Percentiles rank a stretch among this genome's conserved stretches.
Conservation (phyloP, 2,797 vertebrate genomes). For the Tympanoctomys barrerae region DNA sequence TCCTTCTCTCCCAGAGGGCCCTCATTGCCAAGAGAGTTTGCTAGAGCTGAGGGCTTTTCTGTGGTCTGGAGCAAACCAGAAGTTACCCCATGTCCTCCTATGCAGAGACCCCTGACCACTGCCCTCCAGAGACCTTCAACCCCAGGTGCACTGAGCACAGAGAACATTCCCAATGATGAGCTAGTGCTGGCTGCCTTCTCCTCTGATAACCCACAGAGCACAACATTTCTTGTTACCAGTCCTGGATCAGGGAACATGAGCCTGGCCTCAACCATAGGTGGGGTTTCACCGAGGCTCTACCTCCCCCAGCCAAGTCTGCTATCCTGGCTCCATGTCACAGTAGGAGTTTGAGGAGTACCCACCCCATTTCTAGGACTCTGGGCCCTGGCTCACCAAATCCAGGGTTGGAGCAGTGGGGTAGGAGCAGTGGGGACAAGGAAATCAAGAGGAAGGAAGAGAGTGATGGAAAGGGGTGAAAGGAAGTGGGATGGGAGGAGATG, state of each 20-base stretch:
- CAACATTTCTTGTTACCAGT: background rate
- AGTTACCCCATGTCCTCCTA: background rate
- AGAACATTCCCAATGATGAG: background rate
- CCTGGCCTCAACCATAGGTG: background rate
- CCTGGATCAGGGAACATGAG: background rate
- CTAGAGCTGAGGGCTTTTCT: background rate
- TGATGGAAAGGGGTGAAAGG: background rate
- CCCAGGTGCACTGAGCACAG: background rate
- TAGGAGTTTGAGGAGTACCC: background rate
- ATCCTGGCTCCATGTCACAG: background rate
- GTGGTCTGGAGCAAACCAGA: background rate
- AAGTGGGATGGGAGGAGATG: too few relatives aligned
- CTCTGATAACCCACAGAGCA: background rate
- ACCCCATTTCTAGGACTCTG: background rate
- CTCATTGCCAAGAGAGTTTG: background rate
- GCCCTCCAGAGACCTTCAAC: background rate
- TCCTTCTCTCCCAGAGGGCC: background rate
- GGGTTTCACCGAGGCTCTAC: rapidly evolving
- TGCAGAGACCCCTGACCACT: background rate
- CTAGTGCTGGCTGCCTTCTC: background rate
- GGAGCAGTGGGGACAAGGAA: background rate
- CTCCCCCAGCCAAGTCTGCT: background rate
- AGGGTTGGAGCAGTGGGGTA: background rate
- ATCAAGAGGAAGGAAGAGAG: background rate
- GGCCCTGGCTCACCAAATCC: background rate